Base-by-base conservation (phyloP, 2,113 vertebrate species). In the Sinocyclocheilus grahami region DNA sequence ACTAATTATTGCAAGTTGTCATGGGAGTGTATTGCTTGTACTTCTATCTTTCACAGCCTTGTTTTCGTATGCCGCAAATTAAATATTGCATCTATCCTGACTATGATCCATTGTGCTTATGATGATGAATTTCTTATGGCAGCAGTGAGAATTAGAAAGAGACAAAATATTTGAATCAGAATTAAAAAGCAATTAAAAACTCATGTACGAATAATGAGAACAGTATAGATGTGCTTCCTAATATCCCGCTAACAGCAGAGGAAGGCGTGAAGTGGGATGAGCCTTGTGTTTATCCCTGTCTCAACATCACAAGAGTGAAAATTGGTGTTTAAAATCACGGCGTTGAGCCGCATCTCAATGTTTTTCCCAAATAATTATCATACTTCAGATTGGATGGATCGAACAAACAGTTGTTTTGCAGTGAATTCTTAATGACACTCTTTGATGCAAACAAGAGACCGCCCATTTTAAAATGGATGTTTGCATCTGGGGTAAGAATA, bases 381-480 rank as follows among this genome's bases (percentile, higher is more conserved):
- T 88, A 76, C 30, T 69, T 84, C 27, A 67, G 63, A 79, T 85
- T 42, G 67, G 33, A 79, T 86, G 30, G 67, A 87, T 79, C 53
- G 7, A 9, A 33, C 84, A 81, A 81, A 18, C 51, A 76, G 62
- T 86, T 86, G 65, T 71, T 62, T 60, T 69, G 69, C 33, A 62
- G 55, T 48, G 71, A 82, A 87, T 83, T 82, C 58, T 76, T 89
- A 89, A 89, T 86, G 55, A 80, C 78, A 74, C 77, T 76, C 33
- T 74, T 58, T 33, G 51, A 63, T 39, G 48, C 75, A 89, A 86
- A 88, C 60, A 83, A 42, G 30, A 71, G 69, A 20, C 51, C 39
- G 18, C 37, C 78, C 74, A 58, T 62, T 74, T 60, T 76, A 33
- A 83, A 86, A 22, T 42, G 33, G 46, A 18, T 71, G 22, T 71